Base-by-base conservation (phyloP, 2,113 vertebrate species). In the Daubentonia madagascariensis region DNA sequence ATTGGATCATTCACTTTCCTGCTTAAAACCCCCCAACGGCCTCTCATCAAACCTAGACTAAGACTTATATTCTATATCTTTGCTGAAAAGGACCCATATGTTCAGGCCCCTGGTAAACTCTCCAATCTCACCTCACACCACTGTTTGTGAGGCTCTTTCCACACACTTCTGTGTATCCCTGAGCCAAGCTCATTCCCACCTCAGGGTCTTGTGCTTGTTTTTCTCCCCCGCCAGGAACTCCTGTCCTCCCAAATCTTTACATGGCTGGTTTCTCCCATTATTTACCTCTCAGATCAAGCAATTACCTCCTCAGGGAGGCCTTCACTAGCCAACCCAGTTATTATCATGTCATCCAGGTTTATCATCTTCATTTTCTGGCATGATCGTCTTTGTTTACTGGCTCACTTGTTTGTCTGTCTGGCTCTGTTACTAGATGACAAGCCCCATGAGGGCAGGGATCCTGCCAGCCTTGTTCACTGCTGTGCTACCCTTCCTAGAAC, bases 91-190 rank as follows among this genome's bases (percentile, higher is more conserved):
- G 61, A 32, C 30, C 8, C 65, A 2, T 4, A 8, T 28, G 8
- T 8, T 48, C 57, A 50, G 57, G 10, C 14, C 30, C 18, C 10
- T 3, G 43, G 57, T 14, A 65, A 40, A 5, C 8, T 78, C 17
- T 52, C 54, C 1, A 20, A 6, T 5, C 3, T 78, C 67, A 16
- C 14, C 80, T 80, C 73, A 35, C 11, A 61, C 16, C 4, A 3
- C 22, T 30, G 45, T 22, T 23, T 14, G 17, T n/a, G 5, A 83
- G 14, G 5, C 43, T 32, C 54, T 91, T 20, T n/a, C 43, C 14
- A 2, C 0, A 32, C 6, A 32, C 12, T 22, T 11, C 54, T 40
- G 16, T 30, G 3, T 2, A 8, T 10, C 45, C 22, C 37, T 50
- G 1, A 45, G 88, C 30, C 13, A 40, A 79, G 40, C 9, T 35